These are phyloP conservation scores for Cephus sareptanus DNA, from an alignment of 2,888 invertebrate genomes.

Conservation along the genomic window DNA sequence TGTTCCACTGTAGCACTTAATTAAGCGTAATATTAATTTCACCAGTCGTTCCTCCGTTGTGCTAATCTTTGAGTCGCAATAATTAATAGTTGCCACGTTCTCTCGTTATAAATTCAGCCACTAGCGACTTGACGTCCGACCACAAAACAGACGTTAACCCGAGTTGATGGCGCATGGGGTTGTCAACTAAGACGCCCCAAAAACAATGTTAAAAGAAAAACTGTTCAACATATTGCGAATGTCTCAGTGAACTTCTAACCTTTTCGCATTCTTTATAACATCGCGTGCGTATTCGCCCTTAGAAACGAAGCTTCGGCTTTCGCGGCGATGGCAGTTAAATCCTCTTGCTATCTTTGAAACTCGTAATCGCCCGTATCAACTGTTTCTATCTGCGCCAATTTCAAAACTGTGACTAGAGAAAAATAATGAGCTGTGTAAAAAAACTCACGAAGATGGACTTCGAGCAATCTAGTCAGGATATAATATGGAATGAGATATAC, in stretches of 20 bases:
- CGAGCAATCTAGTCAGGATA: neutral
- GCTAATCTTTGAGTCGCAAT: neutral
- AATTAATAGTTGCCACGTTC: neutral
- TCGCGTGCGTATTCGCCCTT: neutral
- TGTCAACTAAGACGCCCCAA: too few species aligned
- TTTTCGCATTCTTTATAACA: neutral
- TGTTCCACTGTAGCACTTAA: neutral
- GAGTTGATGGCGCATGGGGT: too few species aligned
- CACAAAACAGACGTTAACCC: neutral
- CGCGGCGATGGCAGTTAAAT: neutral
- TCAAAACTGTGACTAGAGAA: neutral
- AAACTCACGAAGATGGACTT: neutral
- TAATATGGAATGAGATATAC: neutral
- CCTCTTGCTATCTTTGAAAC: neutral
- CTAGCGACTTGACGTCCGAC: neutral
- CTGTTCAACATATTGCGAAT: neutral
- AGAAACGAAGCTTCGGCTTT: neutral
- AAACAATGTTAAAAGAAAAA: too few species aligned
- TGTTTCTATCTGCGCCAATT: neutral
- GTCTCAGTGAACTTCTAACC: neutral
- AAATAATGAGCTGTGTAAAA: too few species aligned
- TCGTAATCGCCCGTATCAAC: neutral
- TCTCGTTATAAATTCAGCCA: neutral
- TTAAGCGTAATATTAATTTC: neutral
- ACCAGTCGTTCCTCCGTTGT: neutral